Base-by-base conservation (phyloP, 2,888 invertebrate species). In the Thera obeliscata region DNA sequence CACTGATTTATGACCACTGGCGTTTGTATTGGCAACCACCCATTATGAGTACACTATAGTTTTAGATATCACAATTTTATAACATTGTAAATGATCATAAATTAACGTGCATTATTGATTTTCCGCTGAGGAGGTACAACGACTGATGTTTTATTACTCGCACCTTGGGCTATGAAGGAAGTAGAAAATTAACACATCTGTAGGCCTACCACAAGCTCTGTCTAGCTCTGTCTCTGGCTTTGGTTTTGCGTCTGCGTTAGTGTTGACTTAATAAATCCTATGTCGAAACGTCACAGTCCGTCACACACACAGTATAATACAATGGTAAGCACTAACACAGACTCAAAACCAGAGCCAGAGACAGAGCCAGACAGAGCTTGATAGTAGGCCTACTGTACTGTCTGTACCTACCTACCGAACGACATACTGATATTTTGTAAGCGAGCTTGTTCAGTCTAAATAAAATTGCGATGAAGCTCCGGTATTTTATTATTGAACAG, bases 21-120 rank as follows among this genome's bases (percentile, higher is more conserved):
- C 81, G 83, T 85, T 84, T 86, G 82, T 85, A 87, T 86, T 87
- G 85, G 87, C 86, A 84, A 75, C 80, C 79, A 72, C 81, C 83
- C 83, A 83, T 87, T 84, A 82, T 69, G 65, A 67, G 60, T 72
- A 69, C 80, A 81, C 79, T 84, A 81, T 74, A 75, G 77, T 74
- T 76, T 77, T 76, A 75, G 78, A 78, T 79, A 81, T 77, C 78
- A 73, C 75, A 68, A 73, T 70, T 77, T 76, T 75, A 70, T 64
- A 71, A 75, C 70, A 70, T 67, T 68, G 66, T 75, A 69, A 67
- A 69, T 70, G 73, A 61, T 66, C 62, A 73, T 81, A 81, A 77
- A 78, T 78, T 77, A 65, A 64, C 70, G 64, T 50, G 70, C 72
- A 67, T 73, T 74, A 78, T 76, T 73, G 76, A 74, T 76, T 79